Evolutionary conservation across 1,140 invertebrate species (phyloP).

Genomic region (Heliconius himera): DNA sequence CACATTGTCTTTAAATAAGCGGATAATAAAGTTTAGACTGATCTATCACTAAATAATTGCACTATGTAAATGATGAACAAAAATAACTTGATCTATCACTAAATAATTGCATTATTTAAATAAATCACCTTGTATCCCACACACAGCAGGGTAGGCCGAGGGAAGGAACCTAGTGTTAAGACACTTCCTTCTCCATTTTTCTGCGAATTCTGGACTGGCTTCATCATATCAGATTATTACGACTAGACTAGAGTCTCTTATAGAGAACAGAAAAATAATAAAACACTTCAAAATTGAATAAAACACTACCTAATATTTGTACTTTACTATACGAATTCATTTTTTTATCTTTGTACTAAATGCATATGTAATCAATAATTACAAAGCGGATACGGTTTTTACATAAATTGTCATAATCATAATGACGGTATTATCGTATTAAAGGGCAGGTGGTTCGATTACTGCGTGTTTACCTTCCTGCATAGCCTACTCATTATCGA

Average conservation of each 20-base stretch:
- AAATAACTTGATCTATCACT: too few species aligned
- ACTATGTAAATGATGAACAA: not conserved
- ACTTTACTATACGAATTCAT: not conserved
- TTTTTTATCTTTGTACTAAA: not conserved
- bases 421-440: not conserved
- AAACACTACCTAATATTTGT: not conserved
- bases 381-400: not conserved
- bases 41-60: not conserved
- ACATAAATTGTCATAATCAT: not conserved
- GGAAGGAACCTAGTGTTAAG: too few species aligned
- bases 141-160: too few species aligned
- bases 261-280: too few species aligned
- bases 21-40: not conserved
- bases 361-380: not conserved
- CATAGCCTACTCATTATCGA: conserved; percentile 26
- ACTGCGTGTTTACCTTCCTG: conserved; percentile 14
- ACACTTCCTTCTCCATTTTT: too few species aligned
- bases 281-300: not conserved
- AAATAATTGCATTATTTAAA: too few species aligned
- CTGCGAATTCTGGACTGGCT: too few species aligned
- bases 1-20: not conserved
- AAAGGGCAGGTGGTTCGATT: conserved; percentile 23
- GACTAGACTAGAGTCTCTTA: too few species aligned
- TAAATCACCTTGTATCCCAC: too few species aligned
- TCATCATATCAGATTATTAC: too few species aligned